phyloP scores from a whole-genome alignment of 2,888 invertebrate species.

The Phaedon cochleariae region DNA sequence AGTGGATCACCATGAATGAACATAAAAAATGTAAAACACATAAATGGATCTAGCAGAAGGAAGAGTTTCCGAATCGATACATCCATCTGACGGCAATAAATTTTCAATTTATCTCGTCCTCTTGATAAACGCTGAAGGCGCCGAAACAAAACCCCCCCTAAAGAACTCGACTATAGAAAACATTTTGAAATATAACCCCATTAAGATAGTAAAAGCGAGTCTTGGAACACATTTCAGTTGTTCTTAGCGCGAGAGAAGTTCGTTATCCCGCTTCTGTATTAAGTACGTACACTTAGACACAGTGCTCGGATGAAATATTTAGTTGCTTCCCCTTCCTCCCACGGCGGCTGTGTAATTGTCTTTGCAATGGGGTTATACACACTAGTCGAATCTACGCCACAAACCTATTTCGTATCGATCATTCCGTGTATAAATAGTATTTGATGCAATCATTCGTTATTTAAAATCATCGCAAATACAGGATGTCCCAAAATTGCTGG shows the following conservation, averaged over 20 bases:
- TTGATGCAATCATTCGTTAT: no score
- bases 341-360: constrained; percentile 57
- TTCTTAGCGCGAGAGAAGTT: constrained; percentile 47
- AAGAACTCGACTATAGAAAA: constrained; percentile 19
- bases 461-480: no score
- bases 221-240: constrained; percentile 36
- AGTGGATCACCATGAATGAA: no score
- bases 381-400: no score
- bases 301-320: constrained; percentile 60
- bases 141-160: background rate
- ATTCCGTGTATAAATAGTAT: no score
- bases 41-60: no score
- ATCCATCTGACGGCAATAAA: background rate
- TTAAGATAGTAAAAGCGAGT: constrained; percentile 26
- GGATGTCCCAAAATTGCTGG: no score
- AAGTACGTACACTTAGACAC: constrained; percentile 58
- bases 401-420: no score
- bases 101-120: background rate
- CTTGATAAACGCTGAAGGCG: background rate
- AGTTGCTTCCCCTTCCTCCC: constrained; percentile 60
- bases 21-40: no score
- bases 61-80: background rate
- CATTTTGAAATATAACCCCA: constrained; percentile 30
- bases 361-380: no score
- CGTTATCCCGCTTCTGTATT: constrained; percentile 51